Base-by-base conservation (phyloP, 2,797 vertebrate species). In the Hippopotamyrus pictus region DNA sequence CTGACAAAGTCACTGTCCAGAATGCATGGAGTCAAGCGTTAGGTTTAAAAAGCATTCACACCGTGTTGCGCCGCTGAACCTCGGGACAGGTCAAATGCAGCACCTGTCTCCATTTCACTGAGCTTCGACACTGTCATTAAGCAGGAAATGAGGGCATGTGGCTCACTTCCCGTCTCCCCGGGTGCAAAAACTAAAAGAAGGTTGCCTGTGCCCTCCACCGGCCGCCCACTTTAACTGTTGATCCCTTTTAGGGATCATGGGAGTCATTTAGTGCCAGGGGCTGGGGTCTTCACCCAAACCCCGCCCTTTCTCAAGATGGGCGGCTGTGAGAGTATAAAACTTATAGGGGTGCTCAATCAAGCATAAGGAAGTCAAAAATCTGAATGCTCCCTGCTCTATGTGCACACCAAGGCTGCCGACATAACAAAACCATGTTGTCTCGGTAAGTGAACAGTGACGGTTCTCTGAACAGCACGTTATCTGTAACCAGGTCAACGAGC, bases 171-270 rank as follows among this genome's bases (percentile, higher is more conserved):
- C 76, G 41, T n/a, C 76, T 82, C 89, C 84, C 50, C 46, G 22
- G 33, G 37, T 50, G 37, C 59, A 37, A 46, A 44, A 87, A 87
- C 9, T 82, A 90, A 92, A 87, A 90, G 90, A 88, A 89, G 93
- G 88, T 65, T 90, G 89, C 90, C 93, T 93, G 84, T 94, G 93
- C 92, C 93, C 93, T 94, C 93, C 92, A 90, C 92, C 93, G 93
- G 93, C 88, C 89, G 90, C 90, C 50, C 87, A 44, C 76, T 54
- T 90, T 88, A 90, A 92, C 48, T 41, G 57, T 57, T 17, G 25
- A 33, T 90, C 73, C 87, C 14, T 19, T 82, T 46, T 54, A 83
- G 90, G 19, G 85, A 57, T 51, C 44, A 76, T 59, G 73, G 90
- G 89, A 87, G 91, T 88, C 62, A 29, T 86, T 89, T 73, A 88